Base-by-base conservation (phyloP, 2,797 vertebrate genomes). In the Acanthurus lineatus region DNA sequence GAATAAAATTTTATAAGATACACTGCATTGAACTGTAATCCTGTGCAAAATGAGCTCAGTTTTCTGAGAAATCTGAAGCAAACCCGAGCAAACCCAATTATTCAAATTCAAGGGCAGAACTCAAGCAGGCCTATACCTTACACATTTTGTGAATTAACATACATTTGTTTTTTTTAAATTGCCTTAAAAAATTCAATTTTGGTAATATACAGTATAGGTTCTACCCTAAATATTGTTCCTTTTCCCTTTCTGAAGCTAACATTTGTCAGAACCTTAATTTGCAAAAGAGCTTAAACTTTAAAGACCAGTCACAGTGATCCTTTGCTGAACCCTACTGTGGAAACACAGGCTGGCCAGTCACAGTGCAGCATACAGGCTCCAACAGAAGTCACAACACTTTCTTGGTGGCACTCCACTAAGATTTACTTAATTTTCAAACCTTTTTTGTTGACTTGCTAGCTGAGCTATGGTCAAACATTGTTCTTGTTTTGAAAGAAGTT, bases 181-280 rank as follows among this genome's bases (percentile, higher is more conserved):
- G 79, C 70, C 82, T 66, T 93, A 79, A 87, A 70, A 70, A 70
- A 86, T 78, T 68, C 69, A 73, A 82, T 67, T 80, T 77, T 28
- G 84, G 73, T 71, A 82, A 88, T 88, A 88, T 69, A 73, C 76
- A 82, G 78, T 63, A 59, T 9, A 32, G 53, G 48, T 80, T 88
- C 71, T 90, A 86, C 81, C 92, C 92, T 84, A 49, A 84, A 86
- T 76, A 16, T 0, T 19, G 20, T 22, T 73, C 65, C 56, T 71
- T 86, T 78, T 88, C 74, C 79, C n/a, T 77, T 14, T 38, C 61
- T 81, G 81, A 86, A 73, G 88, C 94, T 94, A 95, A 96, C 93
- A 91, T 94, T 96, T 96, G 92, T 96, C 96, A 47, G 86, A 95
- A 90, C 94, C 94, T 84, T 97, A 89, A 87, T 90, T 85, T 80